Evolutionary conservation across 2,888 invertebrate species (phyloP).

Genomic region (Ceriagrion tenellum): DNA sequence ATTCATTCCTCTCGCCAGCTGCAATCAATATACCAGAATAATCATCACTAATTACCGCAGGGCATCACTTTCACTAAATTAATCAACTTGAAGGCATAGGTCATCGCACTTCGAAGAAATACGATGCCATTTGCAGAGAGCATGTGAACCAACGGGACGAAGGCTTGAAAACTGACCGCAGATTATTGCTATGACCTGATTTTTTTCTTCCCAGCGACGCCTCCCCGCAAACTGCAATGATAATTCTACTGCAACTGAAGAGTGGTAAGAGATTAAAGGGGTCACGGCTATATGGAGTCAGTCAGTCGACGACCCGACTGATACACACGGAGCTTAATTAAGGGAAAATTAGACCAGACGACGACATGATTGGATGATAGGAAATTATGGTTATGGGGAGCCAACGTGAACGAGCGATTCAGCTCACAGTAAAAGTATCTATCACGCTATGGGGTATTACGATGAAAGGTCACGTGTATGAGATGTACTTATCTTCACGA

Average conservation of each 20-base stretch:
- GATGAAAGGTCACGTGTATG: neutral
- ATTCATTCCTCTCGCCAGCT: too few species aligned
- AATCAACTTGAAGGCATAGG: neutral
- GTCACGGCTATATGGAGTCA: neutral
- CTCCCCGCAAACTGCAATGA: neutral
- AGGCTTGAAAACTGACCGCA: neutral
- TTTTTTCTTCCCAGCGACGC: neutral
- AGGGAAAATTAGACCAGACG: neutral
- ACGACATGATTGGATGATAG: neutral
- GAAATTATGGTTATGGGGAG: neutral
- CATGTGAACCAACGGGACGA: neutral
- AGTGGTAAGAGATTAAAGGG: neutral
- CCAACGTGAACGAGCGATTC: neutral
- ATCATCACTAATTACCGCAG: too few species aligned
- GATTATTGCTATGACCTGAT: slow-evolving; percentile 47
- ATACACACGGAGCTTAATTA: neutral
- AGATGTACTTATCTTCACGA: neutral
- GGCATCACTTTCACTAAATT: neutral
- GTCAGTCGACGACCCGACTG: neutral
- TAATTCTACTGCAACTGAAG: slow-evolving; percentile 4
- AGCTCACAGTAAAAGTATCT: neutral
- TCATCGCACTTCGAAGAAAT: neutral
- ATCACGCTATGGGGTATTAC: neutral
- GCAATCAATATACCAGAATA: too few species aligned
- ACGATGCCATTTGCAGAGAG: neutral